Conservation (phyloP, 2,888 invertebrate genomes). For the Meghimatium bilineatum region DNA sequence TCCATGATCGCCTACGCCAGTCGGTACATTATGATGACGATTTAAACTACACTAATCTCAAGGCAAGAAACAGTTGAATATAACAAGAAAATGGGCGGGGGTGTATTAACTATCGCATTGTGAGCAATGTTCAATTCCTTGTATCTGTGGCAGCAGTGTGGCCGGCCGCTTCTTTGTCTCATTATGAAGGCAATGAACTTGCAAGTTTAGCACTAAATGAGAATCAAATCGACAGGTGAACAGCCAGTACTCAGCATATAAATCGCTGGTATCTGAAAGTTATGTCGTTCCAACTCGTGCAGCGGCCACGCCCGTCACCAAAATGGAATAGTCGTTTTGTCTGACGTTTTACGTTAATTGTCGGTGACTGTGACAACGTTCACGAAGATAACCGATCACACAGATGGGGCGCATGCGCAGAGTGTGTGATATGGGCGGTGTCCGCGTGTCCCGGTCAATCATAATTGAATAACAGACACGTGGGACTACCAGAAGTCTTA, state of each 20-base stretch:
- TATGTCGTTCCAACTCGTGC: constrained; percentile 6
- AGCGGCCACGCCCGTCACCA: neutral
- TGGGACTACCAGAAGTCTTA: neutral
- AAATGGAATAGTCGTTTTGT: neutral
- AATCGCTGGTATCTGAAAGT: neutral
- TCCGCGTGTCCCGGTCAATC: constrained; percentile 31
- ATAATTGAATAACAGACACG: constrained; percentile 41
- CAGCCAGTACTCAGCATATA: neutral
- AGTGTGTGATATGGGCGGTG: constrained; percentile 34
- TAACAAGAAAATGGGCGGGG: too few species aligned
- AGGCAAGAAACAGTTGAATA: too few species aligned
- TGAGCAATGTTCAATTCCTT: too few species aligned
- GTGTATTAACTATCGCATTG: too few species aligned
- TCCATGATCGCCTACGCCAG: too few species aligned
- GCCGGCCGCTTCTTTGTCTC: too few species aligned
- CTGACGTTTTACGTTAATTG: constrained; percentile 35
- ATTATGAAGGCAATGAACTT: too few species aligned
- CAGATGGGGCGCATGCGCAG: constrained; percentile 40
- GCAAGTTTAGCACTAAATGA: neutral
- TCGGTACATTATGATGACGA: too few species aligned
- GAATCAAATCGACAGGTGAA: neutral
- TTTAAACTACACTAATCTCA: too few species aligned
- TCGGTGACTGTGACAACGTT: constrained; percentile 10
- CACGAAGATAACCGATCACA: constrained; percentile 27
- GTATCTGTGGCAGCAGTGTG: too few species aligned